Conservation (phyloP, 2,797 vertebrate genomes). For the Sebastolobus alascanus region DNA sequence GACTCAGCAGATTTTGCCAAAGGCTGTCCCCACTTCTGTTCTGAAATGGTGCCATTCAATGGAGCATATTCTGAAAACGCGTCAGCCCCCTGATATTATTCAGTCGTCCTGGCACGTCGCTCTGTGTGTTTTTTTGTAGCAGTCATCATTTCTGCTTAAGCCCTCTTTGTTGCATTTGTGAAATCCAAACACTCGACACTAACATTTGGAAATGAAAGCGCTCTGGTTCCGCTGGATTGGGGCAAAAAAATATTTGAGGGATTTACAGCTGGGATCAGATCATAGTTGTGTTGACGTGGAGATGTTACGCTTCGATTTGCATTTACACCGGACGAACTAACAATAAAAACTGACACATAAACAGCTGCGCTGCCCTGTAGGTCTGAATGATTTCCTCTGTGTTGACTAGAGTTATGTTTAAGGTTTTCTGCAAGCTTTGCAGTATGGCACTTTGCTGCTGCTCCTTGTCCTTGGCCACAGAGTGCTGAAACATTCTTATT, state of each 20-base stretch:
- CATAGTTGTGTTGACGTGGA: slow-evolving; percentile 14
- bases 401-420: slow-evolving; percentile 27
- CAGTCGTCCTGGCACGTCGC: slow-evolving; percentile 68
- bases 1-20: slow-evolving; percentile 77
- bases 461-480: slow-evolving; percentile 8
- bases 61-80: slow-evolving; percentile 69
- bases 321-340: slow-evolving; percentile 37
- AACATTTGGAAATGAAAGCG: slow-evolving; percentile 70
- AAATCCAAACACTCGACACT: slow-evolving; percentile 65
- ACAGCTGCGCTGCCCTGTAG: slow-evolving; percentile 25
- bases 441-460: slow-evolving; percentile 11
- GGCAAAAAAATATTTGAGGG: slow-evolving; percentile 36
- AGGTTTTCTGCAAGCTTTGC: slow-evolving; percentile 13
- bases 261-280: slow-evolving; percentile 54
- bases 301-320: slow-evolving; percentile 39
- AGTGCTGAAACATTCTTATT: background rate
- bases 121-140: slow-evolving; percentile 67
- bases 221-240: slow-evolving; percentile 35
- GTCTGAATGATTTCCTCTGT: slow-evolving; percentile 19
- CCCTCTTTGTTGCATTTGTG: slow-evolving; percentile 70
- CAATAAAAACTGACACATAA: slow-evolving; percentile 16
- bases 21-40: slow-evolving; percentile 73
- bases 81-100: slow-evolving; percentile 70
- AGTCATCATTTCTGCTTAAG: slow-evolving; percentile 77
- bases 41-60: slow-evolving; percentile 67